Percentiles rank a stretch among this genome's conserved stretches.
Evolutionary conservation across 2,113 vertebrate genomes (phyloP).

Genomic region (Recurvirostra avosetta): DNA sequence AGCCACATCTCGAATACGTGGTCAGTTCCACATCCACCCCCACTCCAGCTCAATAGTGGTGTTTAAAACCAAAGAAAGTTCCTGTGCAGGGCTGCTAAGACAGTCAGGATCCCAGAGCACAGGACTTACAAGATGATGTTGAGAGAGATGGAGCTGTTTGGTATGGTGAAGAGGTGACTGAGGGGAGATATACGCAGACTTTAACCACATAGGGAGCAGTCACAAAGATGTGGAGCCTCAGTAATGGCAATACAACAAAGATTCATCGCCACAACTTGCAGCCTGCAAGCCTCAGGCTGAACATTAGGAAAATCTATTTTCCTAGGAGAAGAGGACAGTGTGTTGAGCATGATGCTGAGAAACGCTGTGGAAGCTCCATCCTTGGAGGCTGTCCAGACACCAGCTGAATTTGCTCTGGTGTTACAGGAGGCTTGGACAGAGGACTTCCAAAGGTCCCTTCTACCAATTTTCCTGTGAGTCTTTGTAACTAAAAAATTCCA

Average conservation of each 20-base stretch:
- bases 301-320: background rate
- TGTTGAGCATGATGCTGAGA: background rate
- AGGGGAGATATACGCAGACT: background rate
- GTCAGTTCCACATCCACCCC: background rate
- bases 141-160: background rate
- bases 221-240: background rate
- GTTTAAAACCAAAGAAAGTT: background rate
- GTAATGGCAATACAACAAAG: background rate
- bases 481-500: background rate
- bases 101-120: background rate
- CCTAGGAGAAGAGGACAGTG: background rate
- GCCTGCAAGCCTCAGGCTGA: background rate
- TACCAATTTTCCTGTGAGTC: background rate
- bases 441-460: background rate
- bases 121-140: background rate
- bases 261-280: background rate
- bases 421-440: background rate
- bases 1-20: background rate
- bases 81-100: background rate
- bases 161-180: background rate
- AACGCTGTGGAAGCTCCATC: background rate
- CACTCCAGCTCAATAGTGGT: background rate
- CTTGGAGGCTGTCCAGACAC: background rate
- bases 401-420: background rate
- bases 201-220: background rate